These are phyloP conservation scores for Odocoileus hemionus DNA, from an alignment of 2,113 vertebrate genomes.

Conservation along the genomic window DNA sequence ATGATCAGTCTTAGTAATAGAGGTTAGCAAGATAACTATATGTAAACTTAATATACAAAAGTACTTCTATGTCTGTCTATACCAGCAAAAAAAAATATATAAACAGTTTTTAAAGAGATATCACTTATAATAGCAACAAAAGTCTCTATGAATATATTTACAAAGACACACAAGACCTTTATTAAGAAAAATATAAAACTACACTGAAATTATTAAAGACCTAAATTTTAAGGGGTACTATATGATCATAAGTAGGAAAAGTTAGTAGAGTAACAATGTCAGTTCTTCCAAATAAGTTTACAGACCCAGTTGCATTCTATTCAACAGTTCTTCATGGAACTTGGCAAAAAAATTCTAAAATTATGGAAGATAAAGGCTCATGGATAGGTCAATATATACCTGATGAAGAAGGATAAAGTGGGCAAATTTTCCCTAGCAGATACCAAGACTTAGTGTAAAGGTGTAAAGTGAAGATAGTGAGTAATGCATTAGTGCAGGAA, in stretches of 20 bases:
- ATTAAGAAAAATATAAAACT: background rate
- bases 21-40: background rate
- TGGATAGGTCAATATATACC: background rate
- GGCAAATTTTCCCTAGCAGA: background rate
- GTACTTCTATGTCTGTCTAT: background rate
- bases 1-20: background rate
- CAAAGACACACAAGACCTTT: background rate
- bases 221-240: background rate
- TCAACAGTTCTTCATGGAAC: background rate
- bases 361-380: background rate
- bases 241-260: background rate
- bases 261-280: background rate
- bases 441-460: background rate
- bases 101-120: background rate
- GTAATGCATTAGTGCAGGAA: background rate
- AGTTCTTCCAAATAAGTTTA: background rate
- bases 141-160: background rate
- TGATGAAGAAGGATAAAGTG: background rate
- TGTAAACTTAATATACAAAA: background rate
- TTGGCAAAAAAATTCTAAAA: background rate
- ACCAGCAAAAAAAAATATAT: background rate
- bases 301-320: background rate
- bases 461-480: background rate
- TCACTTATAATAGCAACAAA: background rate
- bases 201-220: background rate